Percentiles rank a stretch among this genome's conserved stretches.
Evolutionary conservation across 1,140 invertebrate genomes (phyloP).

Genomic region (Lordiphosa stackelbergi): DNA sequence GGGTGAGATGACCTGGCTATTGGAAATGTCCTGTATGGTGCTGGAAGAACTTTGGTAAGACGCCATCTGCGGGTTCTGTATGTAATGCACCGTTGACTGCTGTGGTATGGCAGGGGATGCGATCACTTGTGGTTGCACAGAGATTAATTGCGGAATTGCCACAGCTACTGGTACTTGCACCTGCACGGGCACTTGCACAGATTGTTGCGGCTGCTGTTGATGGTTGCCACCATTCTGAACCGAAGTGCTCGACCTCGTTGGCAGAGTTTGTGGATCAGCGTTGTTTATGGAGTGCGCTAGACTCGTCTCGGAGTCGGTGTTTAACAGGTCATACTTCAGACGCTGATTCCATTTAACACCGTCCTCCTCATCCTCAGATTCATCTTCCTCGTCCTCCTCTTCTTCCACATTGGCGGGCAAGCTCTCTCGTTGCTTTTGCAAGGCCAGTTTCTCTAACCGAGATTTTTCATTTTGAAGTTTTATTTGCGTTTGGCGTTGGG

Average conservation of each 20-base stretch:
- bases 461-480: slow-evolving; percentile 75
- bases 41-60: slow-evolving; percentile 51
- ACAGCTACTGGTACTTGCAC: slow-evolving; percentile 17
- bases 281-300: slow-evolving; percentile 53
- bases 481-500: slow-evolving; percentile 80
- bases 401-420: slow-evolving; percentile 77
- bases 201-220: slow-evolving; percentile 30
- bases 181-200: slow-evolving; percentile 17
- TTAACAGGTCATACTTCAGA: slow-evolving; percentile 53
- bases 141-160: slow-evolving; percentile 33
- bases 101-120: slow-evolving; percentile 49
- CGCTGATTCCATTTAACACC: slow-evolving; percentile 63
- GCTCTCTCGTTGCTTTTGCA: slow-evolving; percentile 81
- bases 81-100: slow-evolving; percentile 62
- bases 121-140: slow-evolving; percentile 58
- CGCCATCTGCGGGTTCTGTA: slow-evolving; percentile 62
- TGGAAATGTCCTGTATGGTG: slow-evolving; percentile 50
- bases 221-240: slow-evolving; percentile 47
- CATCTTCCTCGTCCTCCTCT: slow-evolving; percentile 72
- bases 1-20: slow-evolving; percentile 56
- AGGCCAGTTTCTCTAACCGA: slow-evolving; percentile 77
- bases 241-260: slow-evolving; percentile 43
- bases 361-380: slow-evolving; percentile 70
- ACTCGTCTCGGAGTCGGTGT: slow-evolving; percentile 64
- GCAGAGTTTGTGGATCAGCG: slow-evolving; percentile 47